A percentile compares a stretch with the other conserved stretches of the same genome.
These are phyloP conservation scores for Enteromius fasciolatus DNA, from an alignment of 2,797 vertebrate species.

Conservation along the genomic window DNA sequence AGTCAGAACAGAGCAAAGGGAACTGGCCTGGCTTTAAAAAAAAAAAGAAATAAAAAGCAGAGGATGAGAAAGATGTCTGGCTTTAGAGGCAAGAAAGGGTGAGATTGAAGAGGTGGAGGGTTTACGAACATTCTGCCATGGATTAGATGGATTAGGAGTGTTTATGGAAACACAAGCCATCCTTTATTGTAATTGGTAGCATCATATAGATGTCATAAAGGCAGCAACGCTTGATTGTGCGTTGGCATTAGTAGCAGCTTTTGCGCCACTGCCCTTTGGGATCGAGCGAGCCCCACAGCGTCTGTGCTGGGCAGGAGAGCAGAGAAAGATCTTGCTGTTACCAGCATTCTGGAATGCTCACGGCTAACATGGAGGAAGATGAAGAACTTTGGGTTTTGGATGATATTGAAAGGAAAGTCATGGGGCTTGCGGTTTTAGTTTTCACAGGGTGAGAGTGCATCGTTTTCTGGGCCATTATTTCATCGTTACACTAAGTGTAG, in stretches of 20 bases:
- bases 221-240: not conserved
- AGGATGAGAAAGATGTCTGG: conserved; percentile 73
- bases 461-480: conserved; percentile 10
- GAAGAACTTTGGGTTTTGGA: conserved; percentile 20
- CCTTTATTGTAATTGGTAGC: conserved; percentile 14
- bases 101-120: conserved; percentile 31
- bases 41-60: conserved; percentile 33
- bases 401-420: conserved; percentile 52
- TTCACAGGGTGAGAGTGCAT: not conserved
- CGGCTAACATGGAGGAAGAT: conserved; percentile 3
- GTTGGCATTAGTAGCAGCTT: not conserved
- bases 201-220: conserved; percentile 3
- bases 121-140: conserved; percentile 7
- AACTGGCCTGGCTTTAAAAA: conserved; percentile 63
- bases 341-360: conserved; percentile 14
- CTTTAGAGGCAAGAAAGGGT: conserved; percentile 34
- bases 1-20: conserved; percentile 78
- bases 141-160: conserved; percentile 31
- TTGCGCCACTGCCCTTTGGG: not conserved
- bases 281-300: not conserved
- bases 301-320: conserved; percentile 8
- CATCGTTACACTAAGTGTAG: not conserved
- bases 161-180: conserved; percentile 19
- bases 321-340: conserved; percentile 13
- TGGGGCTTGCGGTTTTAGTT: not conserved